Evolutionary conservation across 2,888 invertebrate species (phyloP), one percentile per base, ranked within the genome.

Genomic region (Sphecodes monilicornis): DNA sequence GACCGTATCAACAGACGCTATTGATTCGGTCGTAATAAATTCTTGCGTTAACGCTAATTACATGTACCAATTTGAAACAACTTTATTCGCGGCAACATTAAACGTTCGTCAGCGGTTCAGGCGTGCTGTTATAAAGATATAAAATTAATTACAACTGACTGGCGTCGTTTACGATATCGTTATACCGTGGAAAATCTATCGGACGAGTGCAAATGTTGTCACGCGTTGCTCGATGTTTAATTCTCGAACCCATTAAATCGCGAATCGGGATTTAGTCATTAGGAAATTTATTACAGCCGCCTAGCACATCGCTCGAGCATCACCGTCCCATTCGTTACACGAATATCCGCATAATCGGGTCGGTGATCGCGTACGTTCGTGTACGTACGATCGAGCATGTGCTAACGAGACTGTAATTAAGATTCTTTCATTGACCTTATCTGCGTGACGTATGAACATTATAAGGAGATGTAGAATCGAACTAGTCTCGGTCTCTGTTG

Each of bases 381-480:
- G 64, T 29, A 18, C 46, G 13, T 46, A 39, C 46, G 60, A 32
- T n/a, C n/a, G 26, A 60, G 32, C 41, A 43, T 22, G 71, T 70
- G 66, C 75, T 80, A 81, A 82, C 81, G 71, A 81, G 43, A 16
- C 54, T 54, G 75, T 64, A 81, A 81, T 82, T 75, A 81, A 82
- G 66, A 64, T 71, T 75, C 81, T 54, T 54, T 22, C 26, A 13
- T 18, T 8, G 11, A 32, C 16, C 54, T 78, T 79, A 81, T 81
- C 81, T 43, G 16, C 13, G 11, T 11, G 36, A 32, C 13, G 41
- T 32, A 41, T 26, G 26, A 78, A 72, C 79, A 68, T 79, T 81
- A 50, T 43, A 70, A 57, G 43, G n/a, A 68, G 68, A 81, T 66
- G 68, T 57, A 36, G 29, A 72, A 79, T 81, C 79, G 57, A 26